Evolutionary conservation across 2,888 invertebrate genomes (phyloP).

Genomic region (Acrobasis suavella): DNA sequence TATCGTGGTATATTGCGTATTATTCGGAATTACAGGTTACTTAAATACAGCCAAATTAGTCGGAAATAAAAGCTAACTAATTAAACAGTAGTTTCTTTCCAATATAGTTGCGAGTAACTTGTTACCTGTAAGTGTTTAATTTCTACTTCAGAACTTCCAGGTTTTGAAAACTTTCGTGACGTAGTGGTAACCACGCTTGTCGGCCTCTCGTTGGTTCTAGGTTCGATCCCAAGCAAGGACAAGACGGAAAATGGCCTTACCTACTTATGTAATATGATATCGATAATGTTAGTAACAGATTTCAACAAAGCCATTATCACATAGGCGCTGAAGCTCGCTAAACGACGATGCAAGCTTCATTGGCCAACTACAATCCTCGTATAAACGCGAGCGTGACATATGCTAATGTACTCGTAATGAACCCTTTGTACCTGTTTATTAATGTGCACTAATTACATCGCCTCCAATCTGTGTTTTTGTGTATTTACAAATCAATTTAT

Average conservation of each 20-base stretch:
- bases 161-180: too few relatives aligned
- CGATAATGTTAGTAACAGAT: too few relatives aligned
- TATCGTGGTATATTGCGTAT: conserved; percentile 37
- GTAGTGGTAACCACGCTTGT: too few relatives aligned
- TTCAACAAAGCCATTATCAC: too few relatives aligned
- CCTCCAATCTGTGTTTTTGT: too few relatives aligned
- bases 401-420: conserved; percentile 12
- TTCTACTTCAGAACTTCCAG: too few relatives aligned
- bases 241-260: too few relatives aligned
- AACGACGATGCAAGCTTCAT: conserved; percentile 17
- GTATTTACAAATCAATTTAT: too few relatives aligned
- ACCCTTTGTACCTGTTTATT: neutral
- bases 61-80: conserved; percentile 26
- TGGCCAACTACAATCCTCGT: conserved; percentile 10
- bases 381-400: conserved; percentile 6
- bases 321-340: neutral
- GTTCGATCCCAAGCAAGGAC: too few relatives aligned
- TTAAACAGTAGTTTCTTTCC: conserved; percentile 31
- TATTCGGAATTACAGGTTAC: conserved; percentile 26
- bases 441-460: too few relatives aligned
- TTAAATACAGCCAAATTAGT: conserved; percentile 31
- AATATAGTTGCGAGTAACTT: conserved; percentile 22
- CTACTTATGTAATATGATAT: too few relatives aligned
- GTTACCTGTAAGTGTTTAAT: neutral
- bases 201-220: too few relatives aligned